Evolutionary conservation across 2,797 vertebrate genomes (phyloP).

Genomic region (Heteromormyrus szaboi): DNA sequence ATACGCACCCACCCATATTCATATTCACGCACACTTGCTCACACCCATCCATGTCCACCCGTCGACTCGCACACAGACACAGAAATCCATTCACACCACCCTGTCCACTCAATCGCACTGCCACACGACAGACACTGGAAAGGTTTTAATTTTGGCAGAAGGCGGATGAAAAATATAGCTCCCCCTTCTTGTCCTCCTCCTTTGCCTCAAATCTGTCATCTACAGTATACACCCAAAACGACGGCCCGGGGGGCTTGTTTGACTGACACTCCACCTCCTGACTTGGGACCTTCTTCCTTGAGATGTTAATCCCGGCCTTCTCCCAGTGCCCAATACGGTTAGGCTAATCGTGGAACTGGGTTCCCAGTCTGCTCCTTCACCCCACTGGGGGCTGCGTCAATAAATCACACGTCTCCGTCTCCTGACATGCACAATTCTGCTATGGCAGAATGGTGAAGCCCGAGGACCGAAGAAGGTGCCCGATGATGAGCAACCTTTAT

Average conservation of each 20-base stretch:
- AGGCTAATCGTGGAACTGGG: not conserved
- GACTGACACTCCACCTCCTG: not conserved
- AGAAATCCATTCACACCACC: not conserved
- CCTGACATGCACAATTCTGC: not conserved
- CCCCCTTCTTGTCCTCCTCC: not conserved
- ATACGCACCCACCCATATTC: not conserved
- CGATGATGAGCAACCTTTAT: not conserved
- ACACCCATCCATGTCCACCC: not conserved
- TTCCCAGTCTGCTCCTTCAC: not conserved
- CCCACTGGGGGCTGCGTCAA: not conserved
- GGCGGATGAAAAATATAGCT: conserved; percentile 38
- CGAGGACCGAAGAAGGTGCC: not conserved
- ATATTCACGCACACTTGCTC: not conserved
- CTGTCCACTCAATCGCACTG: not conserved
- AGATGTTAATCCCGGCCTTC: not conserved
- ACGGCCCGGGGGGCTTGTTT: not conserved
- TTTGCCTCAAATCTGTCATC: not conserved
- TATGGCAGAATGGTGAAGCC: not conserved
- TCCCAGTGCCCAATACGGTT: not conserved
- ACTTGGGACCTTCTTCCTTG: not conserved
- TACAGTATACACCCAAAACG: not conserved
- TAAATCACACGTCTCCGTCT: not conserved
- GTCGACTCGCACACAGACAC: not conserved
- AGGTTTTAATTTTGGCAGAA: conserved; percentile 29
- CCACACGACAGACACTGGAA: not conserved